Conservation (phyloP, 1,140 invertebrate species). For the Drosophila bocqueti region DNA sequence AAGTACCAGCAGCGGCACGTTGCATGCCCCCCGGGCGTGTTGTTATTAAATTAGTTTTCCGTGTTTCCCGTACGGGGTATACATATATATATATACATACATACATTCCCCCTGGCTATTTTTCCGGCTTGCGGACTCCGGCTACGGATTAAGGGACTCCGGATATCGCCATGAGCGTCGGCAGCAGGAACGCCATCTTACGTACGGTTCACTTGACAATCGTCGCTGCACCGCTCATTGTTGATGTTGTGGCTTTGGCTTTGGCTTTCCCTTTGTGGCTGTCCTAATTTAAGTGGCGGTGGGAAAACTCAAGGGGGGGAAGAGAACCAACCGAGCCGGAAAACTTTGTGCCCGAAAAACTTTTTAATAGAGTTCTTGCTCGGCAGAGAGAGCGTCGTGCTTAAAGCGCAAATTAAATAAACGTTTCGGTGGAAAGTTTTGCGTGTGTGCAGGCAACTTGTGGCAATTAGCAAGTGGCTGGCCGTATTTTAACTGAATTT, state of each 20-base stretch:
- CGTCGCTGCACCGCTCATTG: constrained; percentile 43
- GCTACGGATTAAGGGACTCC: constrained; percentile 18
- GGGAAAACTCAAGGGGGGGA: background rate
- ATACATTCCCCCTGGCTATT: constrained; percentile 7
- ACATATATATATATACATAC: background rate
- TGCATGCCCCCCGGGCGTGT: constrained; percentile 30
- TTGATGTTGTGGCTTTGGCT: constrained; percentile 44
- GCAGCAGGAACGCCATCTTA: constrained; percentile 60
- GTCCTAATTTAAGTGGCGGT: constrained; percentile 54
- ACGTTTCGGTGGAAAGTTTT: constrained; percentile 33
- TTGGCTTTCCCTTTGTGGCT: constrained; percentile 38
- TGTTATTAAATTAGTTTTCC: constrained; percentile 74
- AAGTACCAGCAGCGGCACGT: constrained; percentile 27
- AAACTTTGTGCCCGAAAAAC: constrained; percentile 52
- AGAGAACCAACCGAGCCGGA: background rate
- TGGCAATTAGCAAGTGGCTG: constrained; percentile 57
- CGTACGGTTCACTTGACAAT: constrained; percentile 62
- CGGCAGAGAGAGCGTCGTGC: constrained; percentile 8
- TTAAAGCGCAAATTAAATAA: constrained; percentile 74
- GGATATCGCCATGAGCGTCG: constrained; percentile 31
- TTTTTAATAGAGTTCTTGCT: constrained; percentile 66
- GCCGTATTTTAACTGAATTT: constrained; percentile 10
- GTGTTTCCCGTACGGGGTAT: constrained; percentile 32
- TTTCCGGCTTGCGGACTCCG: constrained; percentile 24
- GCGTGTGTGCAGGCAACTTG: constrained; percentile 37